These are phyloP conservation scores for Hylaea fasciaria DNA, from an alignment of 2,888 invertebrate genomes.

Conservation along the genomic window DNA sequence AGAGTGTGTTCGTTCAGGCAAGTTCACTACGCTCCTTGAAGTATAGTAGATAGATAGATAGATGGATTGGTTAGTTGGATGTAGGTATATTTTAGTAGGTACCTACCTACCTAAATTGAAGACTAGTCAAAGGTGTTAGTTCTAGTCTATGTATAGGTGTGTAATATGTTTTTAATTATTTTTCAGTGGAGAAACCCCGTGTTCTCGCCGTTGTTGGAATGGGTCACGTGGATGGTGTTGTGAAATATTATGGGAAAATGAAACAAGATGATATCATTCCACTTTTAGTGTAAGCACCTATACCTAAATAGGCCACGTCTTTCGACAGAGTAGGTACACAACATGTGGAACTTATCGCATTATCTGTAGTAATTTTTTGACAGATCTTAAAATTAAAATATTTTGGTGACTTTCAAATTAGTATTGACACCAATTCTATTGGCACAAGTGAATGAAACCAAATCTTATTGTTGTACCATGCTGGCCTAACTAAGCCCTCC, in stretches of 20 bases:
- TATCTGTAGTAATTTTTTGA: not conserved
- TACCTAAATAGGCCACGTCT: constrained; percentile 24
- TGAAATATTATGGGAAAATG: constrained; percentile 77
- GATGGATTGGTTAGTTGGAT: no score
- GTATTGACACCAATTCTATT: no score
- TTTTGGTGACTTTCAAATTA: no score
- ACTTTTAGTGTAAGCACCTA: constrained; percentile 76
- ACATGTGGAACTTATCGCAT: not conserved
- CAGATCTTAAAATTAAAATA: no score
- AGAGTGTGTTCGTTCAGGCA: constrained; percentile 75
- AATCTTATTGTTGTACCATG: not conserved
- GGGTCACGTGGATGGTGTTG: constrained; percentile 96
- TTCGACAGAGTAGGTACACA: not conserved
- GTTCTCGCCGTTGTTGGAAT: constrained; percentile 98
- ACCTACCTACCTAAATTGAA: no score
- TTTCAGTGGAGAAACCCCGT: constrained; percentile 81
- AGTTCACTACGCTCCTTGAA: constrained; percentile 32
- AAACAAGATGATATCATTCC: constrained; percentile 76
- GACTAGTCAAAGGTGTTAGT: no score
- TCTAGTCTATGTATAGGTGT: no score
- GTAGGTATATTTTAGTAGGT: no score
- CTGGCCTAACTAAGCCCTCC: constrained; percentile 14
- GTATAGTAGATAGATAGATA: no score
- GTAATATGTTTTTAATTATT: constrained; percentile 29
- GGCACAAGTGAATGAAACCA: no score